Conservation (phyloP, 2,888 invertebrate genomes). For the Euplexia lucipara region DNA sequence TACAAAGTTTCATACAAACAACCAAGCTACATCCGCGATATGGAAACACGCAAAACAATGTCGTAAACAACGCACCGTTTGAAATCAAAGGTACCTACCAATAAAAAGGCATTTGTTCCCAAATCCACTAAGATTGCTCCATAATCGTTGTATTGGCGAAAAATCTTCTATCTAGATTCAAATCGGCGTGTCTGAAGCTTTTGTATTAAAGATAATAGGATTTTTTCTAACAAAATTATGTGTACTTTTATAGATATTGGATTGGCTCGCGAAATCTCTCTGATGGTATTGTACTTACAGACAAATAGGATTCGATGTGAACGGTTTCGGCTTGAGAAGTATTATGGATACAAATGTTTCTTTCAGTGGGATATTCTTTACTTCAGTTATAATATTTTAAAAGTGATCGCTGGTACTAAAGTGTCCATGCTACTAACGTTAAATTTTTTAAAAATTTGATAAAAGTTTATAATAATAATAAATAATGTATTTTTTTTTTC, state of each 20-base stretch:
- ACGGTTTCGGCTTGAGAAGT: slow-evolving; percentile 26
- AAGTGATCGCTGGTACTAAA: neutral
- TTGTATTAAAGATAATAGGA: slow-evolving; percentile 53
- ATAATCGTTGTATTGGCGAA: slow-evolving; percentile 55
- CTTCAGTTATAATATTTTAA: slow-evolving; percentile 13
- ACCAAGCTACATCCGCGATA: slow-evolving; percentile 1
- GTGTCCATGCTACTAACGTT: neutral
- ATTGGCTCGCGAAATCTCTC: slow-evolving; percentile 46
- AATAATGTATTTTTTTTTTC: too few species aligned
- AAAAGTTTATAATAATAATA: too few species aligned
- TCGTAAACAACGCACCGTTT: slow-evolving; percentile 34
- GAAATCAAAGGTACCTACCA: slow-evolving; percentile 57
- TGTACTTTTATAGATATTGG: slow-evolving; percentile 53
- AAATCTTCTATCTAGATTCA: slow-evolving; percentile 54
- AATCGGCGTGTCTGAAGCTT: slow-evolving; percentile 49
- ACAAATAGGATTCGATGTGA: slow-evolving; percentile 55
- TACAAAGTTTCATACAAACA: neutral
- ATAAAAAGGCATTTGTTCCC: slow-evolving; percentile 57
- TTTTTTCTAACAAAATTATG: slow-evolving; percentile 47
- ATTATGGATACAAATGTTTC: slow-evolving; percentile 37
- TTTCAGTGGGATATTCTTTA: slow-evolving; percentile 17
- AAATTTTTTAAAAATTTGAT: neutral
- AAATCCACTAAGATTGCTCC: slow-evolving; percentile 60
- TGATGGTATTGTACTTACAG: slow-evolving; percentile 49
- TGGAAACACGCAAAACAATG: slow-evolving; percentile 26